Evolutionary conservation across 2,797 vertebrate genomes (phyloP).

Genomic region (Spheniscus humboldti): DNA sequence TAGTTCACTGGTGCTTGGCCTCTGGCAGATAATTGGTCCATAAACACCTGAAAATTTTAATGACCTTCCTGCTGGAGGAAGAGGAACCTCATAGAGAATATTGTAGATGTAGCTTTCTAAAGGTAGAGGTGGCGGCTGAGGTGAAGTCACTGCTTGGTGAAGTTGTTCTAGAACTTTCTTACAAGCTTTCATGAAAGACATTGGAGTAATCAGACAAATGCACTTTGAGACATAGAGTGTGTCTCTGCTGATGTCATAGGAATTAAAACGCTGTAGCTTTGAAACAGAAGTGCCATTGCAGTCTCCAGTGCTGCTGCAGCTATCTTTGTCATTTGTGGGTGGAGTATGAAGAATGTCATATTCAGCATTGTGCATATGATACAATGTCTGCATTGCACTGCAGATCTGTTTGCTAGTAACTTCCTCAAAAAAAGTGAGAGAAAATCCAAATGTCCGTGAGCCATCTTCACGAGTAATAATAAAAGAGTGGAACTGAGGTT

Average conservation of each 20-base stretch:
- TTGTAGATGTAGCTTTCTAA: conserved; percentile 99
- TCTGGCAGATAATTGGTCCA: conserved; percentile 92
- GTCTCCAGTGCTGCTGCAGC: conserved; percentile 72
- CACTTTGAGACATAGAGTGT: conserved; percentile 97
- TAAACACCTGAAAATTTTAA: conserved; percentile 97
- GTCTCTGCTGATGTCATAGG: conserved; percentile 97
- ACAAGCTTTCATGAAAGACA: conserved; percentile 96
- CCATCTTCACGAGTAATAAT: conserved; percentile 99
- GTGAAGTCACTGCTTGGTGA: conserved; percentile 90
- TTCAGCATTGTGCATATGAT: conserved; percentile 99
- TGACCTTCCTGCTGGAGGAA: conserved; percentile 91
- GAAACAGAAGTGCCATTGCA: conserved; percentile 82
- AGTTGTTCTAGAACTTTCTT: conserved; percentile 91
- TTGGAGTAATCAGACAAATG: conserved; percentile 95
- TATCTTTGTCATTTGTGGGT: conserved; percentile 77
- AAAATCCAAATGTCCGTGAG: conserved; percentile 95
- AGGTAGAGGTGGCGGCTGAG: conserved; percentile 93
- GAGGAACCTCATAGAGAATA: conserved; percentile 95
- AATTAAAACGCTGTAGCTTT: conserved; percentile 95
- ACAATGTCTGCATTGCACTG: conserved; percentile 98
- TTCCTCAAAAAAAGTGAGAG: conserved; percentile 98
- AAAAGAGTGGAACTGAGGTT: conserved; percentile 95
- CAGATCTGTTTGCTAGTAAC: conserved; percentile 99
- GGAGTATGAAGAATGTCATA: conserved; percentile 88
- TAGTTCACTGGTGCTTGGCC: conserved; percentile 92